Base-by-base conservation (phyloP, 2,113 vertebrate genomes). In the Hepsetus odoe region DNA sequence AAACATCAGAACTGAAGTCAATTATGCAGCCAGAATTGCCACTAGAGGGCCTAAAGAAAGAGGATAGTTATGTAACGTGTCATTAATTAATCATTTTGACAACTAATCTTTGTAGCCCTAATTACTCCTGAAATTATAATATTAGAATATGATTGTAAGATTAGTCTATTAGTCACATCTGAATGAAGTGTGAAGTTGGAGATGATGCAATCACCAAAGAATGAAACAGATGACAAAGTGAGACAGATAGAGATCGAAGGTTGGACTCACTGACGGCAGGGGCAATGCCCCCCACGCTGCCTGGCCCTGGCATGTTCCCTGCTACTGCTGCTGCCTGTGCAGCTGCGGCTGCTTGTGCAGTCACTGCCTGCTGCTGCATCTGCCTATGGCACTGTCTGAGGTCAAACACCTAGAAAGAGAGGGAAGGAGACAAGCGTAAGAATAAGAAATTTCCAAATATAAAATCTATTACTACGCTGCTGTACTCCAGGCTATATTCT, bases 381-480 rank as follows among this genome's bases (percentile, higher is more conserved):
- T 95, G 94, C 13, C 93, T 89, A 85, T 95, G 93, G 59, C 94
- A 95, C 86, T 94, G 94, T 0, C 93, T 86, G 61, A 96, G 85
- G 83, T 96, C 93, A 58, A 94, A 95, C 32, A 94, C 94, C 89
- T 93, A 69, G 0, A 32, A 14, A 51, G 32, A 59, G 14, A 68
- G 42, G 73, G 22, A 40, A 40, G 68, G 49, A 35, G 70, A 18
- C 11, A 33, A 69, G 4, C 76, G 38, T 59, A 13, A 73, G 56
- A 79, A 40, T 55, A n/a, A 32, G 1, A 72, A 13, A 22, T 8
- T 53, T 18, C 22, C 24, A 9, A 22, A 24, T 24, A 55, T 55
- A 10, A 11, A 24, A 55, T 10, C 20, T 22, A 22, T 20, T 1
- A 49, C 16, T 16, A 3, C 18, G 9, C 49, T 51, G 49, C 49